Base-by-base conservation (phyloP, 2,888 invertebrate species). In the Gortyna flavago region DNA sequence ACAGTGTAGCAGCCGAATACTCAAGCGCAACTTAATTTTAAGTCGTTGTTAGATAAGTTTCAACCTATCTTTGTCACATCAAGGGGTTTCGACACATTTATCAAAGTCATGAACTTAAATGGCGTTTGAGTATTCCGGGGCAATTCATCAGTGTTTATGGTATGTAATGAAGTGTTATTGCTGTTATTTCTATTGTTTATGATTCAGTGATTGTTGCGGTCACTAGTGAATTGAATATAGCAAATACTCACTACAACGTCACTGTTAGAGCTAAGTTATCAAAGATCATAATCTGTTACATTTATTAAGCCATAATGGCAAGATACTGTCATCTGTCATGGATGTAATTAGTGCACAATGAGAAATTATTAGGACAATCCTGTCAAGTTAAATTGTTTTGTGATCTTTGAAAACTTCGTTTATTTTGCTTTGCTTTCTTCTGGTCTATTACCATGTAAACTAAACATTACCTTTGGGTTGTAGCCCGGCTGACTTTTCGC, bases 381-480 rank as follows among this genome's bases (percentile, higher is more conserved):
- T 48, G 21, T 13, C 48, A 18, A 61, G 1, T 41, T 29, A 32
- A 54, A 21, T 80, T 62, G 4, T 44, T 38, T 62, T 3, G 7
- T 72, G 61, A 83, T 83, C 67, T 86, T 79, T 77, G 75, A 80
- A 64, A 73, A 69, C 62, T 32, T 44, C 13, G 8, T 0, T 6
- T 54, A n/a, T 35, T 54, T 65, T 59, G 1, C 9, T 25, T 72
- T 62, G 29, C 29, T 4, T 25, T 16, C 0, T 41, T 51, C 16
- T 41, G 2, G 9, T 35, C 0, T 54, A 44, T 41, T 51, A 32
- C 13, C 18, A 16, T 57, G 0, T 57, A 32, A 38, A 57, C 4
- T 29, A 71, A n/a, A 64, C n/a, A 11, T 66, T 93, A 97, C 97
- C 97, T 95, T 93, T 96, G 57, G 95, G 95, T 93, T 96, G 96